These are phyloP conservation scores for Chrosomus eos DNA, from an alignment of 2,797 vertebrate genomes.

Conservation along the genomic window DNA sequence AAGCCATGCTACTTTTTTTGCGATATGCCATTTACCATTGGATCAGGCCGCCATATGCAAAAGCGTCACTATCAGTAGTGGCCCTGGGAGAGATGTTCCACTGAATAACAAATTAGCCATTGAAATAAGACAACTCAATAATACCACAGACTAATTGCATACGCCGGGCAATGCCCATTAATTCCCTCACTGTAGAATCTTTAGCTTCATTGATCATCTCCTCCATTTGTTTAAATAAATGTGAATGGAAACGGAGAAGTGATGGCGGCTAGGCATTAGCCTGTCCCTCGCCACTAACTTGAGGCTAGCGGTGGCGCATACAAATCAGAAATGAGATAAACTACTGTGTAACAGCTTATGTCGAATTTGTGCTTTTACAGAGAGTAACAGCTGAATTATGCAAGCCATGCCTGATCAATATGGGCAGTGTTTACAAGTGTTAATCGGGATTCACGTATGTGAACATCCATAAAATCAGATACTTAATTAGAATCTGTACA, in stretches of 20 bases:
- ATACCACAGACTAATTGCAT: conserved; percentile 74
- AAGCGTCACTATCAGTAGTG: conserved; percentile 61
- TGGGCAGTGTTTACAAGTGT: conserved; percentile 43
- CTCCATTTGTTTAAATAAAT: conserved; percentile 73
- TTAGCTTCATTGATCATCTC: conserved; percentile 73
- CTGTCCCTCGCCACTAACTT: conserved; percentile 57
- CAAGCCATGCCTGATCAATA: conserved; percentile 44
- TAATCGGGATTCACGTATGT: conserved; percentile 39
- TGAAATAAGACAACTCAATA: conserved; percentile 80
- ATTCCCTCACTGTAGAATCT: conserved; percentile 70
- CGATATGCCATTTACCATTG: background rate
- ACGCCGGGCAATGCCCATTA: conserved; percentile 72
- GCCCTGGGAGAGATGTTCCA: conserved; percentile 71
- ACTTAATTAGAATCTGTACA: conserved; percentile 37
- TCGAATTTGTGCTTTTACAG: conserved; percentile 23
- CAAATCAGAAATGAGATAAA: conserved; percentile 45
- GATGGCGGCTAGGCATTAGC: conserved; percentile 53
- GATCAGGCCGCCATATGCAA: conserved; percentile 62
- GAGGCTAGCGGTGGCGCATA: conserved; percentile 61
- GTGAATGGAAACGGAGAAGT: conserved; percentile 63
- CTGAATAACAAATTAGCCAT: conserved; percentile 79
- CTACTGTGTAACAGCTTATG: conserved; percentile 4
- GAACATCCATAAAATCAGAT: conserved; percentile 43
- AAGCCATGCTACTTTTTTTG: conserved; percentile 6
- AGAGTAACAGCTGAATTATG: conserved; percentile 39